Conservation (phyloP, 2,797 vertebrate genomes). For the Aeoliscus strigatus region DNA sequence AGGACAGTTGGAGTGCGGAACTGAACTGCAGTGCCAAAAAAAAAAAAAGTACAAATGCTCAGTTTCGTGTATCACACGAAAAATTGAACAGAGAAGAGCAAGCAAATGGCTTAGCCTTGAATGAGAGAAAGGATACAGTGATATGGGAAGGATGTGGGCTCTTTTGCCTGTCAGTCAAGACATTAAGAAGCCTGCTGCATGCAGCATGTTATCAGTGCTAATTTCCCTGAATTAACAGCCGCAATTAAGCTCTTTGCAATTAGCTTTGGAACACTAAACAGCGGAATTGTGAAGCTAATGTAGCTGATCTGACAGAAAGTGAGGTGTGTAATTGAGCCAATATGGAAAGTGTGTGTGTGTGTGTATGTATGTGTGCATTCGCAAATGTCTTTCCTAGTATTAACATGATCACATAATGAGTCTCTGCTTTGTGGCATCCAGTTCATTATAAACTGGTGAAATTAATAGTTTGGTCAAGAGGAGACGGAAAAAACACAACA, state of each 20-base stretch:
- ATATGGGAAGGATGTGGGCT: constrained; percentile 56
- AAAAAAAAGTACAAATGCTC: constrained; percentile 39
- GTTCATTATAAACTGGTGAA: constrained; percentile 24
- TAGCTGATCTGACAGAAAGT: constrained; percentile 58
- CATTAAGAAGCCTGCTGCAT: constrained; percentile 65
- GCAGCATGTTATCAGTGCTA: constrained; percentile 69
- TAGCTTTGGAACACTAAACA: constrained; percentile 69
- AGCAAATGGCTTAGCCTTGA: constrained; percentile 54
- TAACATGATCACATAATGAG: constrained; percentile 30
- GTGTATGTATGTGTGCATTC: constrained; percentile 18
- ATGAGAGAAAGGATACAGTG: constrained; percentile 42
- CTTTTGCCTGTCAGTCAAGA: constrained; percentile 66
- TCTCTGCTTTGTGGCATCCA: constrained; percentile 13
- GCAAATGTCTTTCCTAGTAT: constrained; percentile 36
- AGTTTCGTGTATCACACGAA: constrained; percentile 36
- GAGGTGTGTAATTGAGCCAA: constrained; percentile 54
- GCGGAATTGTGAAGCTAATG: constrained; percentile 57
- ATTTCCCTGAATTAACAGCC: constrained; percentile 69
- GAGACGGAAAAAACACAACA: constrained; percentile 5
- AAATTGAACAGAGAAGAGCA: constrained; percentile 46
- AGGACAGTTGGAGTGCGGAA: constrained; percentile 71
- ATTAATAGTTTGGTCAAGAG: constrained; percentile 17
- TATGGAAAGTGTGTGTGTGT: constrained; percentile 30
- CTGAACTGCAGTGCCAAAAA: constrained; percentile 47
- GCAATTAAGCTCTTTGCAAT: constrained; percentile 73